Base-by-base conservation (phyloP, 2,797 vertebrate species). In the Harpagifer antarcticus region DNA sequence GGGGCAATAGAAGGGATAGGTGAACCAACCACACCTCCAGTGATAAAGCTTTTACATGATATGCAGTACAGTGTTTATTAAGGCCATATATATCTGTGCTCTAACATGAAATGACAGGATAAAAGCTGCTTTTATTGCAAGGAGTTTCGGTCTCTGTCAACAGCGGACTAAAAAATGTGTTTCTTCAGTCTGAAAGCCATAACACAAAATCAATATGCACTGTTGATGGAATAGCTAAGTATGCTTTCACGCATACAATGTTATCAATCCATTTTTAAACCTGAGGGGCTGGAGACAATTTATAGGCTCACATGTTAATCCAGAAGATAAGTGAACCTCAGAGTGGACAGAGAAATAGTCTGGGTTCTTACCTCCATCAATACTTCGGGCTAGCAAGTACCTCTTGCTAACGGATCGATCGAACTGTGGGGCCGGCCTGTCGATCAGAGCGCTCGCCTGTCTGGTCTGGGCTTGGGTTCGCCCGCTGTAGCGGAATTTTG, bases 401-500 rank as follows among this genome's bases (percentile, higher is more conserved):
- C 98, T 95, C 91, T 99, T 99, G 96, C 98, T 99, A 83, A 97
- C 95, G 4, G 98, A 98, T 63, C 98, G 96, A 68, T 99, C 97
- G 3, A 99, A 99, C 93, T 96, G 97, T 19, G 98, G 98, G 1
- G 97, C 98, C 0, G 98, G 98, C 67, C 98, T 95, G 93, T 99
- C 98, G 1, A 99, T 99, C 83, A 99, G 94, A 72, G 97, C 96
- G 0, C 98, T 99, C 82, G 98, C 98, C 92, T 99, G 98, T 57
- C 98, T 96, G 0, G 97, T 99, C 94, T 99, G 98, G 0, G 98
- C 98, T 91, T 99, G 98, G 3, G 98, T 99, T 74, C 98, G 95
- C 49, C 98, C 98, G 0, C 98, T 99, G 90, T 99, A 99, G 76
- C 98, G 97, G 82, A 99, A 99, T 94, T 99, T 99, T 81, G 98